A percentile compares a stretch with the other conserved stretches of the same genome.
phyloP scores from a whole-genome alignment of 1,140 invertebrate species.

The Psilanteris sp. region DNA sequence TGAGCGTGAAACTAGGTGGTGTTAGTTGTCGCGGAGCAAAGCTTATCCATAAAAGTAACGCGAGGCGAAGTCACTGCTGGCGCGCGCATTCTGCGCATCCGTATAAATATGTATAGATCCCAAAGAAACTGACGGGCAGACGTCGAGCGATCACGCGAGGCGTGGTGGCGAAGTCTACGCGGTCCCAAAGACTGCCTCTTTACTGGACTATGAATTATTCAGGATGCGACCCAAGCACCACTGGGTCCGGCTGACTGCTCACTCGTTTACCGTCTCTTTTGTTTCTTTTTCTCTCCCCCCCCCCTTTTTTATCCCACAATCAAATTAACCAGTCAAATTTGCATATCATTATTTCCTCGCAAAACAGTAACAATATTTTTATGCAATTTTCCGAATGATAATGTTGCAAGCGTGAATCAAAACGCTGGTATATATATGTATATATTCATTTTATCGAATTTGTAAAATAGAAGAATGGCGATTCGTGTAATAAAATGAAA shows the following conservation, averaged over 20 bases:
- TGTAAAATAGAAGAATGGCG: too few relatives aligned
- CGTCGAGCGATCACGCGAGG: constrained; percentile 70
- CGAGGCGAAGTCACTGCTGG: constrained; percentile 7
- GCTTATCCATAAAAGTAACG: constrained; percentile 31
- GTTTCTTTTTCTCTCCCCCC: too few relatives aligned
- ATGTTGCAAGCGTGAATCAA: too few relatives aligned
- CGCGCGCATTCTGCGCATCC: constrained; percentile 24
- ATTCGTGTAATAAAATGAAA: too few relatives aligned
- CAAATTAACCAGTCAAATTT: constrained; percentile 10
- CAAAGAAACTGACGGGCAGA: constrained; percentile 51
- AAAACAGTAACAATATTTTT: too few relatives aligned
- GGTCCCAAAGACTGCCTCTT: constrained; percentile 65
- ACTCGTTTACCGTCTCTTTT: too few relatives aligned
- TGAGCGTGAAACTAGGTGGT: constrained; percentile 15
- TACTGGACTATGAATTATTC: constrained; percentile 29
- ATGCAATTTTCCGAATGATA: too few relatives aligned
- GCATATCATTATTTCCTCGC: too few relatives aligned
- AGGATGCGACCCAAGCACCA: constrained; percentile 2
- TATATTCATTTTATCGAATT: too few relatives aligned
- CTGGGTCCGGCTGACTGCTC: constrained; percentile 7
- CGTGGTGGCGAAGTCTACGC: constrained; percentile 66
- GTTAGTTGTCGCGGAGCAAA: constrained; percentile 17
- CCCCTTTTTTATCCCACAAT: constrained; percentile 12
- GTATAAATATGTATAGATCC: constrained; percentile 65
- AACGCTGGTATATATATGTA: too few relatives aligned